phyloP scores from a whole-genome alignment of 2,113 vertebrate genomes.

The Lophochroa leadbeateri region DNA sequence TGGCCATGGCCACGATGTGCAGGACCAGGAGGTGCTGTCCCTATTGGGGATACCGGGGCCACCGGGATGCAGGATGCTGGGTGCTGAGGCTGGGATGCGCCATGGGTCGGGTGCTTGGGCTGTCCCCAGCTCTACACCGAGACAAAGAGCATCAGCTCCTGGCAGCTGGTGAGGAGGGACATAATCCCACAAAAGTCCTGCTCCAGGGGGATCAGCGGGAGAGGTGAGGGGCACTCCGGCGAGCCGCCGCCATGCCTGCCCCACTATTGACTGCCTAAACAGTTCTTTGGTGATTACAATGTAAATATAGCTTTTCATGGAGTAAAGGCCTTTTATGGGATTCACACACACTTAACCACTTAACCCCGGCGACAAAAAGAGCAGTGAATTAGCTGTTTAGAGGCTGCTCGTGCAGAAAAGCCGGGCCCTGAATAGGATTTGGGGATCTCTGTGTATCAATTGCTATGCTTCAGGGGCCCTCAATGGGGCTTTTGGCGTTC shows the following conservation, averaged over 20 bases:
- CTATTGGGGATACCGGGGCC: fast-evolving
- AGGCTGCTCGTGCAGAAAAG: constrained; percentile 76
- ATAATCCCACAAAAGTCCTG: constrained; percentile 66
- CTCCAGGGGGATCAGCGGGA: constrained; percentile 13
- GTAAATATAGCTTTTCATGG: constrained; percentile 79
- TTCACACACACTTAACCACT: constrained; percentile 81
- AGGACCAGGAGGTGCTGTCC: fast-evolving
- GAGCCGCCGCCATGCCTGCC: constrained; percentile 4
- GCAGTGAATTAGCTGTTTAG: constrained; percentile 75
- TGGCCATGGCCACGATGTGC: fast-evolving
- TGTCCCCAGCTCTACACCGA: not conserved
- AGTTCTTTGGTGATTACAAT: constrained; percentile 75
- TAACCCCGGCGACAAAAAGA: constrained; percentile 81
- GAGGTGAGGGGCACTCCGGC: not conserved
- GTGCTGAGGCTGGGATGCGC: not conserved
- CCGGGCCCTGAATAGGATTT: constrained; percentile 76
- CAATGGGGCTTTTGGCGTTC: constrained; percentile 68
- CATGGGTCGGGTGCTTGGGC: not conserved
- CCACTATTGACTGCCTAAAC: constrained; percentile 64
- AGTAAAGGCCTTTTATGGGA: constrained; percentile 74
- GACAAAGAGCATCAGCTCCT: constrained; percentile 16
- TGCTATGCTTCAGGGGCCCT: constrained; percentile 72
- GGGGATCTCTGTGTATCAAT: constrained; percentile 79
- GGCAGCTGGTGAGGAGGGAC: constrained; percentile 65
- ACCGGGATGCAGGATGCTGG: not conserved